Percentiles rank a stretch among this genome's conserved stretches.
Conservation (phyloP, 2,888 invertebrate species). For the Drosophila heteroneura region DNA sequence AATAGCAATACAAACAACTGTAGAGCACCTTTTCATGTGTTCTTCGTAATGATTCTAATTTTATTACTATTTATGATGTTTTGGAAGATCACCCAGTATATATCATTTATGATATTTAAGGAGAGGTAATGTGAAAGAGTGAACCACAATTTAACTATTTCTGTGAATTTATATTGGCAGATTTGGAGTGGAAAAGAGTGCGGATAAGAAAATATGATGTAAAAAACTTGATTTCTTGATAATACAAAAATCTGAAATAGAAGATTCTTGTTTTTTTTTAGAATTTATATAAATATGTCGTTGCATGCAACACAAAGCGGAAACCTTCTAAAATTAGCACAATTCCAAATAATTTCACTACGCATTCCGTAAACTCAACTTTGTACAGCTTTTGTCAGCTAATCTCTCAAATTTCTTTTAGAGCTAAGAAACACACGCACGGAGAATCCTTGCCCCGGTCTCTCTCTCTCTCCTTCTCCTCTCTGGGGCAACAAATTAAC, state of each 20-base stretch:
- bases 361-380: slow-evolving; percentile 14
- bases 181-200: background rate
- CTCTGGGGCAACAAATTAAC: slow-evolving; percentile 20
- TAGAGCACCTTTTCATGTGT: too few relatives aligned
- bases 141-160: background rate
- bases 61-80: background rate
- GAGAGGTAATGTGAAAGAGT: background rate
- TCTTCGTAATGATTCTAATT: background rate
- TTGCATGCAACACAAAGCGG: slow-evolving; percentile 5
- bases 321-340: background rate
- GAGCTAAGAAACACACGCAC: slow-evolving; percentile 10
- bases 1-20: background rate
- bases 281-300: background rate
- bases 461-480: background rate
- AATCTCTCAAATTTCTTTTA: slow-evolving; percentile 22
- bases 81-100: background rate
- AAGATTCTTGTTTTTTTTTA: background rate
- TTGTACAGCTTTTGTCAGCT: slow-evolving; percentile 21
- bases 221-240: background rate
- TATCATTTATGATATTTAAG: background rate
- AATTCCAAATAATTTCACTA: background rate
- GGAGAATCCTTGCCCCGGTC: background rate
- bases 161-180: background rate
- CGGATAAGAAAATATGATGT: background rate
- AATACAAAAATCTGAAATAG: background rate